phyloP scores from a whole-genome alignment of 2,797 vertebrate genomes.

The Hybognathus amarus region DNA sequence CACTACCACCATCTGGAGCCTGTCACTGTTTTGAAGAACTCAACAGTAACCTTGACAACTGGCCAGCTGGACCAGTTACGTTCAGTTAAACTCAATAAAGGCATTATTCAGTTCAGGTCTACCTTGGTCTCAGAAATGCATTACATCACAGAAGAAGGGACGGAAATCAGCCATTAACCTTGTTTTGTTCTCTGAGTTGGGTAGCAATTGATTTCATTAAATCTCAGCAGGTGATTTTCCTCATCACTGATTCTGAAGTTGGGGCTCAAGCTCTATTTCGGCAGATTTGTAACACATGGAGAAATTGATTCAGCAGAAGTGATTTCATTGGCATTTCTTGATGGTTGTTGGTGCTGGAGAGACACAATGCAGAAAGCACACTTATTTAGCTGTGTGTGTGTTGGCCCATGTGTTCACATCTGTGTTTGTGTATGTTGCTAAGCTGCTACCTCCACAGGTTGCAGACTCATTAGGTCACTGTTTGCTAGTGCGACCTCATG shows the following conservation, averaged over 20 bases:
- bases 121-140: neutral
- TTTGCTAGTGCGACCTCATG: slow-evolving; percentile 14
- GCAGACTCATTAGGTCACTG: slow-evolving; percentile 45
- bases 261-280: slow-evolving; percentile 31
- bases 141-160: slow-evolving; percentile 17
- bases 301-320: slow-evolving; percentile 49
- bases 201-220: neutral
- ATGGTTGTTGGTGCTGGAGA: slow-evolving; percentile 28
- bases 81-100: neutral
- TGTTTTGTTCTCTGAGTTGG: neutral
- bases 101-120: slow-evolving; percentile 6
- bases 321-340: slow-evolving; percentile 47
- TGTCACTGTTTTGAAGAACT: neutral
- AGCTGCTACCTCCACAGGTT: slow-evolving; percentile 51
- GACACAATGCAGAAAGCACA: slow-evolving; percentile 46
- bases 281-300: slow-evolving; percentile 31
- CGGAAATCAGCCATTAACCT: slow-evolving; percentile 20
- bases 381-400: slow-evolving; percentile 29
- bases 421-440: slow-evolving; percentile 63
- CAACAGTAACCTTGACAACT: neutral
- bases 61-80: neutral
- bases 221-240: slow-evolving; percentile 5
- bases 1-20: neutral
- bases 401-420: slow-evolving; percentile 45
- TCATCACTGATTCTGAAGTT: neutral